Percentiles rank a stretch among this genome's conserved stretches.
Conservation (phyloP, 2,113 vertebrate genomes). For the Platichthys flesus region DNA sequence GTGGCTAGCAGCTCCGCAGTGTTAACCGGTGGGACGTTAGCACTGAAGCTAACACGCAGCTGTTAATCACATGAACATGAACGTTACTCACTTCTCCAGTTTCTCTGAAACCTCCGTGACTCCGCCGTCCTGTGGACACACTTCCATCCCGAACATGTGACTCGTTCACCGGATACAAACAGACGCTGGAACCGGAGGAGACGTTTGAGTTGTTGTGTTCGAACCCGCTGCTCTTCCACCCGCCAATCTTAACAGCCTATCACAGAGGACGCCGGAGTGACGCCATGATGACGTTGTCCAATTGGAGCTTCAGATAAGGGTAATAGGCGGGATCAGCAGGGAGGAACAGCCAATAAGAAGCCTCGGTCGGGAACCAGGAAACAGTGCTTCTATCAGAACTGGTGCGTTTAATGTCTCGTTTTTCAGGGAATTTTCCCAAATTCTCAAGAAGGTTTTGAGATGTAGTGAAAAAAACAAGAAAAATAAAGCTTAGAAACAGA, state of each 20-base stretch:
- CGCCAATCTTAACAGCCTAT: constrained; percentile 32
- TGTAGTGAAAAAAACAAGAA: too few species aligned
- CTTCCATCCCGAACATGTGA: not conserved
- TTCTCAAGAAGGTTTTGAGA: not conserved
- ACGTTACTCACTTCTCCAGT: constrained; percentile 61
- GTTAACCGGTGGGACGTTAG: not conserved
- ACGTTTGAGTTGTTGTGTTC: not conserved
- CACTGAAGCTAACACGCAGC: not conserved
- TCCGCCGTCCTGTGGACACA: rapidly evolving
- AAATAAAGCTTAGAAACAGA: too few species aligned
- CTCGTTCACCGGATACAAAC: not conserved
- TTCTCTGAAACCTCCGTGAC: constrained; percentile 41
- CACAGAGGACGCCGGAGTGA: constrained; percentile 17
- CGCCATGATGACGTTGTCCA: not conserved
- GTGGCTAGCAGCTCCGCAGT: not conserved
- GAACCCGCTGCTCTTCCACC: not conserved
- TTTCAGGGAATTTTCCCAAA: not conserved
- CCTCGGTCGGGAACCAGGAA: not conserved
- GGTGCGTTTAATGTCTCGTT: not conserved
- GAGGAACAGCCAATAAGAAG: constrained; percentile 25
- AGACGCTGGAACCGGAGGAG: not conserved
- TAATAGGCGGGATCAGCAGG: not conserved
- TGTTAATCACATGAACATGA: not conserved
- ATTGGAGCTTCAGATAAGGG: rapidly evolving
- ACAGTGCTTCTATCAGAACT: not conserved